Evolutionary conservation across 2,113 vertebrate species (phyloP), one percentile per base, ranked within the genome.

Genomic region (Stigmatopora nigra): DNA sequence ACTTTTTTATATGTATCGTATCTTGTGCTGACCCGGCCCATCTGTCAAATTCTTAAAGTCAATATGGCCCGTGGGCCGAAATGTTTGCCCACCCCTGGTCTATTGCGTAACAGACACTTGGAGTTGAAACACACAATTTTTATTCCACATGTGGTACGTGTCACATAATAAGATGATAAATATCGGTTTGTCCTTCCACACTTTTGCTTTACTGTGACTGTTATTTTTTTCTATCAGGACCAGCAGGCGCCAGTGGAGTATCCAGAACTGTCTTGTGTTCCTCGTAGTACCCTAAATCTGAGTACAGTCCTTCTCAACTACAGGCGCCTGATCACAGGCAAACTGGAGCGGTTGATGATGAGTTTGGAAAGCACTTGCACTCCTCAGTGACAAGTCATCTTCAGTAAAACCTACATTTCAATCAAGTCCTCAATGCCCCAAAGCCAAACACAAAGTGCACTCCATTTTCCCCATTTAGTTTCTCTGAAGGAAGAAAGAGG

Each of bases 261-360:
- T 51, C 58, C 81, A 51, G 70, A 58, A 20, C 55, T 79, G 63
- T 79, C 73, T 19, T 89, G 88, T 77, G 68, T 79, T 73, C 79
- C 76, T 68, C 68, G 22, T 68, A 79, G 60, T 72, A 83, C 78
- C 8, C 77, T 59, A 51, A 78, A 78, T 65, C 70, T 89, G 17
- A 67, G 53, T 44, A 57, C 69, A 41, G 57, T 89, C 46, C 75
- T 88, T 53, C 45, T 66, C 58, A 75, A 70, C 49, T 87, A 85
- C 76, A 85, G 72, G 47, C 63, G 66, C 0, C 78, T 89, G 74
- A 77, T 88, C 57, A 78, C 70, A 35, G 86, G 82, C 65, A 90
- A 86, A 72, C 67, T 90, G 74, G 87, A 90, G 72, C 67, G 61
- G 56, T 76, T 91, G n/a, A 67, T 89, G 72, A 51, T 49, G 17